A percentile compares a stretch with the other conserved stretches of the same genome.
phyloP scores from a whole-genome alignment of 1,140 invertebrate genomes.

The Radopholus similis region DNA sequence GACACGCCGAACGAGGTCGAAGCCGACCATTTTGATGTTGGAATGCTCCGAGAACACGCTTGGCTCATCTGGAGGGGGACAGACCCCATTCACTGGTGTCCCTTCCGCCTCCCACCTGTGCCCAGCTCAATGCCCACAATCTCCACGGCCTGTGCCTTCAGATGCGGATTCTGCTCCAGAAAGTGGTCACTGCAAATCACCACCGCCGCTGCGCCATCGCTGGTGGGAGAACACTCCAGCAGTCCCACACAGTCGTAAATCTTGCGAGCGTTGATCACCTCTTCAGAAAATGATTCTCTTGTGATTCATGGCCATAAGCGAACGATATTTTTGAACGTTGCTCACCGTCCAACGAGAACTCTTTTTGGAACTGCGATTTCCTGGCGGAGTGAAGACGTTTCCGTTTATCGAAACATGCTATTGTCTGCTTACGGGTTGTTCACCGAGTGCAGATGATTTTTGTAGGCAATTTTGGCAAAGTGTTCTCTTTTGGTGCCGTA shows the following conservation, averaged over 20 bases:
- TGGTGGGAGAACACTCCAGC: slow-evolving; percentile 71
- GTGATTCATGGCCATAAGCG: no score
- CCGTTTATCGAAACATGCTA: background rate
- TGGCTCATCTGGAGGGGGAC: slow-evolving; percentile 68
- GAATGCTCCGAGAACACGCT: slow-evolving; percentile 79
- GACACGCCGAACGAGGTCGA: slow-evolving; percentile 87
- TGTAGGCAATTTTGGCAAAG: slow-evolving; percentile 93
- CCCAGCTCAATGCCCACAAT: slow-evolving; percentile 46
- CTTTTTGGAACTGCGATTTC: slow-evolving; percentile 83
- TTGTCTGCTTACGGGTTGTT: slow-evolving; percentile 77
- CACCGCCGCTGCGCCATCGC: slow-evolving; percentile 87
- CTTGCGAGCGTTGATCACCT: slow-evolving; percentile 65
- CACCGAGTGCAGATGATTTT: slow-evolving; percentile 91
- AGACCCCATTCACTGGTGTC: background rate
- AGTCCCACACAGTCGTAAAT: slow-evolving; percentile 24
- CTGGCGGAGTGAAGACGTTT: slow-evolving; percentile 64
- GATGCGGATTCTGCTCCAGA: slow-evolving; percentile 71
- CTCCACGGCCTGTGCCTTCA: slow-evolving; percentile 75
- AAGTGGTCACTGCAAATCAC: slow-evolving; percentile 85
- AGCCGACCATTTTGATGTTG: slow-evolving; percentile 86
- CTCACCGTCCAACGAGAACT: slow-evolving; percentile 83
- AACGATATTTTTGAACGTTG: no score
- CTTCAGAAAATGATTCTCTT: no score
- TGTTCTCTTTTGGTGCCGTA: slow-evolving; percentile 73
- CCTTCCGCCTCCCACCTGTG: slow-evolving; percentile 63